Conservation (phyloP, 2,797 vertebrate genomes). For the Paguma larvata region DNA sequence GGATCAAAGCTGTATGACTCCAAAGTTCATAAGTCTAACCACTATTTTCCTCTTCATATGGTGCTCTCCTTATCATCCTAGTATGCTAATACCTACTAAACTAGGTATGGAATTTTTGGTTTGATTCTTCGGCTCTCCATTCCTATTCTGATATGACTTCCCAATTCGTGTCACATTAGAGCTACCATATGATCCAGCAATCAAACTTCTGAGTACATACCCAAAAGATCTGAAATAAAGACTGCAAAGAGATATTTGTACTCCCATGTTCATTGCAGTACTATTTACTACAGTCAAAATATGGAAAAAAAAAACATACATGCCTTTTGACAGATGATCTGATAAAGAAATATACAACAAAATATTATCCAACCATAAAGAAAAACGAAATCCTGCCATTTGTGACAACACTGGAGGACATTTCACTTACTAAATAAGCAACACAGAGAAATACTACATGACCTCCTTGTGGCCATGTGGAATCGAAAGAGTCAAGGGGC, state of each 20-base stretch:
- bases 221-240: background rate
- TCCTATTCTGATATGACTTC: background rate
- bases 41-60: background rate
- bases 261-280: background rate
- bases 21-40: background rate
- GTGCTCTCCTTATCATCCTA: background rate
- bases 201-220: background rate
- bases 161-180: background rate
- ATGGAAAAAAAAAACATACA: background rate
- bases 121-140: background rate
- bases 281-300: background rate
- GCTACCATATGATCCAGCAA: background rate
- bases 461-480: background rate
- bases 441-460: background rate
- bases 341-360: background rate
- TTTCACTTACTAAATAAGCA: background rate
- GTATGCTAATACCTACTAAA: background rate
- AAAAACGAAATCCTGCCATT: background rate
- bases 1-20: background rate
- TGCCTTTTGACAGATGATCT: background rate
- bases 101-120: background rate
- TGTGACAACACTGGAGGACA: background rate
- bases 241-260: background rate
- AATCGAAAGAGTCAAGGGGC: background rate
- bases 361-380: background rate